Conservation (phyloP, 2,797 vertebrate genomes). For the Scleropages formosus region DNA sequence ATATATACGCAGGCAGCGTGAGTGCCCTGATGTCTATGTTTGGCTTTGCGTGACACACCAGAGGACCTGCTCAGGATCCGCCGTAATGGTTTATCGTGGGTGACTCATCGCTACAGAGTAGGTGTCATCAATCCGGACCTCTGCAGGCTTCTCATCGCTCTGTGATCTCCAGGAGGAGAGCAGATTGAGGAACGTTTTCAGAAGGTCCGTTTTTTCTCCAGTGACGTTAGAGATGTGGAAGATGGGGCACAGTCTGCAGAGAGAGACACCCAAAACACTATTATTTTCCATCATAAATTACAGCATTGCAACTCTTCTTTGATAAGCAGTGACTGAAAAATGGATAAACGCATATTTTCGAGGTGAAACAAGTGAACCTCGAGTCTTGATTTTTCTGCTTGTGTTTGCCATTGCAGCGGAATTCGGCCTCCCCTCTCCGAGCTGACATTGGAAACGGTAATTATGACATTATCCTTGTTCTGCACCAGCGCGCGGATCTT, state of each 20-base stretch:
- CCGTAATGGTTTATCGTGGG: background rate
- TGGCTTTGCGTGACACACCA: too few species aligned
- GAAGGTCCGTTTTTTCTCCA: conserved; percentile 92
- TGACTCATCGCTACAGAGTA: conserved; percentile 88
- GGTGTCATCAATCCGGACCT: conserved; percentile 98
- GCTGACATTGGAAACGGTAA: conserved; percentile 96
- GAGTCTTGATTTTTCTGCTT: too few species aligned
- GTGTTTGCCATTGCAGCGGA: too few species aligned
- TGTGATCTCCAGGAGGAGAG: conserved; percentile 92
- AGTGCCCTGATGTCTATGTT: too few species aligned
- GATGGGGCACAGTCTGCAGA: conserved; percentile 90
- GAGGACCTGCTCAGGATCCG: too few species aligned
- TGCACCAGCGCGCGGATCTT: conserved; percentile 96
- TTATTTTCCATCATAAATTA: too few species aligned
- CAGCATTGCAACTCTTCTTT: too few species aligned
- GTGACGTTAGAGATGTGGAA: conserved; percentile 98
- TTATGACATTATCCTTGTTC: conserved; percentile 95
- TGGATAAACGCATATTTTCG: too few species aligned
- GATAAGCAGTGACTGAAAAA: too few species aligned
- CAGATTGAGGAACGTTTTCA: conserved; percentile 98
- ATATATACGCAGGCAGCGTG: too few species aligned
- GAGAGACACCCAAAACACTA: background rate
- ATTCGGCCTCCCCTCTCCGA: conserved; percentile 77
- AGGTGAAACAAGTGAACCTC: too few species aligned
- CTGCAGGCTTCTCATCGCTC: conserved; percentile 90